Conservation (phyloP, 2,797 vertebrate species). For the Spheniscus humboldti region DNA sequence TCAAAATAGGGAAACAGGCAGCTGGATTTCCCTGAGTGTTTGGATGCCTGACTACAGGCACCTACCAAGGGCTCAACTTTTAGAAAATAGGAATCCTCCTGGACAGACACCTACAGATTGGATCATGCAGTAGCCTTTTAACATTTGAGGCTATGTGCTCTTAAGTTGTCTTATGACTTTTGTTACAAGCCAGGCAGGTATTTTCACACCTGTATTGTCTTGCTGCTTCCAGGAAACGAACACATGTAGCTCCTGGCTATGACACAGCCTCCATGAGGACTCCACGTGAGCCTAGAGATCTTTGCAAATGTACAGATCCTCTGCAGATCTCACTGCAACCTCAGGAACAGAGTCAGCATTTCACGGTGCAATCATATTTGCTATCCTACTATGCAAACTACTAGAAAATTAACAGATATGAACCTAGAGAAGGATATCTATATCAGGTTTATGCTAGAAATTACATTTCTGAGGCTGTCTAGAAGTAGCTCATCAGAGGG, state of each 20-base stretch:
- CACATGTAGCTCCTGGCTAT: not conserved
- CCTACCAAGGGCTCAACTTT: not conserved
- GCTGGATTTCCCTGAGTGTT: not conserved
- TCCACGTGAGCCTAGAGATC: not conserved
- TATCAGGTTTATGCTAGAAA: conserved; percentile 26
- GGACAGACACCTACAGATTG: not conserved
- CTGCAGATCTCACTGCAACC: not conserved
- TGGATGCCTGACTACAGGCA: not conserved
- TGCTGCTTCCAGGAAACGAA: not conserved
- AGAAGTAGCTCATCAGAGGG: conserved; percentile 37
- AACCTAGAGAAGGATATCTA: not conserved
- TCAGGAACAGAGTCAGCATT: not conserved
- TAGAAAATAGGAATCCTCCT: not conserved
- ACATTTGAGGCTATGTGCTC: not conserved
- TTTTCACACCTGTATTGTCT: not conserved
- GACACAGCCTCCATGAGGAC: not conserved
- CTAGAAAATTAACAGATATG: not conserved
- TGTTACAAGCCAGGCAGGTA: not conserved
- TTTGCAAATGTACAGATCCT: not conserved
- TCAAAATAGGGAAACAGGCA: not conserved
- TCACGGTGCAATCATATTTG: not conserved
- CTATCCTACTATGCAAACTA: not conserved
- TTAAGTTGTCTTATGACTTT: not conserved
- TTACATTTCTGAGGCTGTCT: not conserved
- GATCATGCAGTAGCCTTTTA: not conserved